Conservation (phyloP, 2,113 vertebrate genomes). For the Esox niger region DNA sequence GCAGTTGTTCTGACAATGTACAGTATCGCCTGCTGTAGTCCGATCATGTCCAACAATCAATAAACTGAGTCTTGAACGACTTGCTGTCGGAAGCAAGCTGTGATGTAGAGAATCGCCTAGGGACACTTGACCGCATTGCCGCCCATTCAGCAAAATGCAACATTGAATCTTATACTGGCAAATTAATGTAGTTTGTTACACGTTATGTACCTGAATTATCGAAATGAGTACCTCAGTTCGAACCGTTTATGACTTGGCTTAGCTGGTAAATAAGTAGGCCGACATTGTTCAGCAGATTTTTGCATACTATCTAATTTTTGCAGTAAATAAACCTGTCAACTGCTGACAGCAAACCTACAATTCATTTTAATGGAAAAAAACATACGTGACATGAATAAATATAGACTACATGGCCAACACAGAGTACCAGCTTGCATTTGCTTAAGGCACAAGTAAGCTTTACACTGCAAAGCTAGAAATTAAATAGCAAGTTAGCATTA, state of each 20-base stretch:
- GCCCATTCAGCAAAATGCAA: no score
- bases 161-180: background rate
- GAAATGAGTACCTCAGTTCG: no score
- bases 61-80: no score
- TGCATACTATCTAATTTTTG: no score
- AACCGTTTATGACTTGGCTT: no score
- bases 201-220: background rate
- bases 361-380: background rate
- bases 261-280: no score
- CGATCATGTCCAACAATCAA: slow-evolving; percentile 8
- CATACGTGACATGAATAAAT: background rate
- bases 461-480: background rate
- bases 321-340: no score
- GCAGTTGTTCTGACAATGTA: no score
- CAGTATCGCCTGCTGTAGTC: no score
- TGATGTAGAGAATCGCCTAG: no score
- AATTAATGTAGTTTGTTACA: background rate
- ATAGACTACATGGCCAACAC: background rate
- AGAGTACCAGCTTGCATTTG: background rate
- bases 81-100: background rate
- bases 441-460: background rate
- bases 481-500: background rate
- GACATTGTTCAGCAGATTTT: no score
- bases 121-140: no score
- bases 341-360: background rate